Conservation (phyloP, 2,888 invertebrate genomes). For the Tricholauxania praeusta region DNA sequence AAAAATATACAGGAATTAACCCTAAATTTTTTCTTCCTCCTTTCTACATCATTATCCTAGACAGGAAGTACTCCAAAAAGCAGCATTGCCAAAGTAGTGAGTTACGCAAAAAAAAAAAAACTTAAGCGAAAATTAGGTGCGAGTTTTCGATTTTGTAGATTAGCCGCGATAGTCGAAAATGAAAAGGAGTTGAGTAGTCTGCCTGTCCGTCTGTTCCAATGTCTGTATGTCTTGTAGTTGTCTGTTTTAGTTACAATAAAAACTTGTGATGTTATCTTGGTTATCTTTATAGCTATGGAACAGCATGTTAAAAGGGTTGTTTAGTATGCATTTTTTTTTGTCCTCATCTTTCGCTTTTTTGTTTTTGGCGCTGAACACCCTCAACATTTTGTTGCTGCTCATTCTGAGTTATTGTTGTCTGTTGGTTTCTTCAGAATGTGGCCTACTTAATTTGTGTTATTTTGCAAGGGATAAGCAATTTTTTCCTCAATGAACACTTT, state of each 20-base stretch:
- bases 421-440: constrained; percentile 36
- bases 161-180: constrained; percentile 45
- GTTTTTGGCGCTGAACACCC: constrained; percentile 26
- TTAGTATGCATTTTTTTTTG: constrained; percentile 2
- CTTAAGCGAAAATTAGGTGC: constrained; percentile 57
- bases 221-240: constrained; percentile 32
- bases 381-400: constrained; percentile 27
- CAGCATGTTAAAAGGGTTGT: background rate
- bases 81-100: background rate
- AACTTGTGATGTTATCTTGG: too few relatives aligned
- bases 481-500: background rate
- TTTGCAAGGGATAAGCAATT: background rate
- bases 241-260: background rate
- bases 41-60: constrained; percentile 10
- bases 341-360: background rate
- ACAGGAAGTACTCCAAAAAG: constrained; percentile 29
- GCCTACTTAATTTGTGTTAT: constrained; percentile 48
- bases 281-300: too few relatives aligned
- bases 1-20: background rate
- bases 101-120: constrained; percentile 13
- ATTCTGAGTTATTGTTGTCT: constrained; percentile 11
- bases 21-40: background rate
- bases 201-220: background rate
- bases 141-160: constrained; percentile 57
- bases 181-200: background rate